A percentile compares a stretch with the other conserved stretches of the same genome.
Conservation (phyloP, 2,797 vertebrate genomes). For the Cossypha dichroa region DNA sequence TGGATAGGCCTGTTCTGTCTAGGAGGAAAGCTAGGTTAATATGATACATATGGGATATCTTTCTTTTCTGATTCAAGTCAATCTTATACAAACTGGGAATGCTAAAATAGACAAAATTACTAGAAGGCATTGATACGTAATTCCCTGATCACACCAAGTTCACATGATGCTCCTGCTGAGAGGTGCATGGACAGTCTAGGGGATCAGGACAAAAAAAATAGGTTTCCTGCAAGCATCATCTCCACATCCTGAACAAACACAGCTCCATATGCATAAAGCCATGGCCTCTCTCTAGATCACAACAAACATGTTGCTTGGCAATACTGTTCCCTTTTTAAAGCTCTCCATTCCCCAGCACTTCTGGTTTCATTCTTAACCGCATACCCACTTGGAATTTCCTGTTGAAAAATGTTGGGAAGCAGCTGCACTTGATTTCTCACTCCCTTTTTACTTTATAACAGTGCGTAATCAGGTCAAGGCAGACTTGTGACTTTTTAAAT, state of each 20-base stretch:
- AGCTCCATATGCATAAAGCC: background rate
- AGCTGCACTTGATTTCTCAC: background rate
- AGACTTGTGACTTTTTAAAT: background rate
- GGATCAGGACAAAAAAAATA: too few relatives aligned
- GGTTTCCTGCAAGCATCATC: background rate
- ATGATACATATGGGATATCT: background rate
- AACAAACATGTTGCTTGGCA: background rate
- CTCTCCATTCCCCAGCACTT: background rate
- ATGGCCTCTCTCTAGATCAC: background rate
- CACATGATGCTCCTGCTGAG: fast-evolving
- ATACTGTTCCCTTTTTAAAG: background rate
- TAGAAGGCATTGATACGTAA: background rate
- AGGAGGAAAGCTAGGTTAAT: background rate
- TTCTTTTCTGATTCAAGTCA: background rate
- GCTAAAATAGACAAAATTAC: background rate
- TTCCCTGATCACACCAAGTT: background rate
- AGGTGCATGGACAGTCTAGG: fast-evolving
- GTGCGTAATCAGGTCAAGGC: background rate
- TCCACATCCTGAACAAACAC: background rate
- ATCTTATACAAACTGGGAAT: background rate
- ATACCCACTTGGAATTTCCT: background rate
- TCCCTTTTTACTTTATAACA: background rate
- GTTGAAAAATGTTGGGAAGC: background rate
- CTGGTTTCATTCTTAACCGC: background rate
- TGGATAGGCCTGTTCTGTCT: background rate